Evolutionary conservation across 2,888 invertebrate genomes (phyloP).

Genomic region (Apantesis nais): DNA sequence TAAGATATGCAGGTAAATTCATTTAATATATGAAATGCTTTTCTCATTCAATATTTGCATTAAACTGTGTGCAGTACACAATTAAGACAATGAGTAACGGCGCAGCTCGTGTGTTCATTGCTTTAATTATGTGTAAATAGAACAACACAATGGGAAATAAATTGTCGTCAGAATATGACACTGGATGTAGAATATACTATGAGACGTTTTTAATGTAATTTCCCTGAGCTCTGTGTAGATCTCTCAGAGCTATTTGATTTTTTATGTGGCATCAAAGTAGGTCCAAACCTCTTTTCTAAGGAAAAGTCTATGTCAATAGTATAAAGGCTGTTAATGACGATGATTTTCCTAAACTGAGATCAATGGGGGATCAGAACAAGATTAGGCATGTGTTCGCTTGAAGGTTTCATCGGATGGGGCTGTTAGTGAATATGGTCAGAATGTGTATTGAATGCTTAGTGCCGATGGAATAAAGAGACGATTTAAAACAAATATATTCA

Average conservation of each 20-base stretch:
- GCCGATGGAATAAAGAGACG: background rate
- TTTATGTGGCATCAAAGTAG: too few species aligned
- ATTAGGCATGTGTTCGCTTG: background rate
- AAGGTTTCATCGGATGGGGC: background rate
- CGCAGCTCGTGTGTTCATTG: conserved; percentile 45
- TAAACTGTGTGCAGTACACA: conserved; percentile 49
- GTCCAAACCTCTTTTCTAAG: too few species aligned
- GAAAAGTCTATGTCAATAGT: too few species aligned
- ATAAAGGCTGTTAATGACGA: too few species aligned
- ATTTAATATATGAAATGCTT: background rate
- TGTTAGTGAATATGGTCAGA: background rate
- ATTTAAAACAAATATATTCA: background rate
- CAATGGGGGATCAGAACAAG: background rate
- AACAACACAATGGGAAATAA: conserved; percentile 53
- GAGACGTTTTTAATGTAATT: conserved; percentile 24
- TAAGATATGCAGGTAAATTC: background rate
- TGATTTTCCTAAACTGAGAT: background rate
- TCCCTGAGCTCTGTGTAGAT: conserved; percentile 11
- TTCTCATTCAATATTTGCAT: conserved; percentile 40
- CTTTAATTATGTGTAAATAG: conserved; percentile 54
- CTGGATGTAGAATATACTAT: conserved; percentile 15
- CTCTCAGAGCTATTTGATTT: conserved; percentile 5
- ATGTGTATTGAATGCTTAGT: background rate
- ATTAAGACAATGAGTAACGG: conserved; percentile 61
- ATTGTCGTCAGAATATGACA: conserved; percentile 43